These are phyloP conservation scores for Theristus sp. DNA, from an alignment of 2,888 invertebrate species.

Conservation along the genomic window DNA sequence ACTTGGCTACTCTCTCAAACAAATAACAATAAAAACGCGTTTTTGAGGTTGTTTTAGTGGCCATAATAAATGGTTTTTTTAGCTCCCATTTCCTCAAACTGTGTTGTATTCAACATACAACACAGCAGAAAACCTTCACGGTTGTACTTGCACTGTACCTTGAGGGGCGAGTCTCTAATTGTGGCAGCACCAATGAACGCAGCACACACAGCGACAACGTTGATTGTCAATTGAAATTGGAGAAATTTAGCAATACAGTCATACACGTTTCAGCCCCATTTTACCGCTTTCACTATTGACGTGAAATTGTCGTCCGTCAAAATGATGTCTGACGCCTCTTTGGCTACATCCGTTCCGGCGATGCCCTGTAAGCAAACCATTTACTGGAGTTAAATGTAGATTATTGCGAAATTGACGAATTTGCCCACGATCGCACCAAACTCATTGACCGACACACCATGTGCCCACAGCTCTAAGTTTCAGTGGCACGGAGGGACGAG, in stretches of 20 bases:
- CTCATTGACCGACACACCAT: neutral
- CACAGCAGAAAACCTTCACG: too few relatives aligned
- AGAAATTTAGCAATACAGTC: conserved; percentile 40
- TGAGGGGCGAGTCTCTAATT: conserved; percentile 33
- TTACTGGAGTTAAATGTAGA: neutral
- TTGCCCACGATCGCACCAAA: neutral
- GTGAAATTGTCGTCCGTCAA: conserved; percentile 40
- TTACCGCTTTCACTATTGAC: conserved; percentile 39
- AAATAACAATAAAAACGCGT: too few relatives aligned
- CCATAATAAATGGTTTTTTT: too few relatives aligned
- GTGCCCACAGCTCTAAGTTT: too few relatives aligned
- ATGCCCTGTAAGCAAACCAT: conserved; percentile 21
- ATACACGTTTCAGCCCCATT: conserved; percentile 41
- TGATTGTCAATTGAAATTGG: conserved; percentile 40
- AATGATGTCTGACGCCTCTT: conserved; percentile 40
- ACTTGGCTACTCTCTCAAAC: too few relatives aligned
- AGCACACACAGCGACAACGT: conserved; percentile 38
- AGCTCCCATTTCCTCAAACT: too few relatives aligned
- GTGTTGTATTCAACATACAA: neutral
- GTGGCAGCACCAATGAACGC: conserved; percentile 39
- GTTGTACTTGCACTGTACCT: conserved; percentile 10
- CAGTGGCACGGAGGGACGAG: too few relatives aligned
- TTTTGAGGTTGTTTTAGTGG: too few relatives aligned
- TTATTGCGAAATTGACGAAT: neutral
- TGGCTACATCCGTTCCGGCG: conserved; percentile 39